Percentiles rank a stretch among this genome's conserved stretches.
Conservation (phyloP, 2,113 vertebrate species). For the Xyliphius kryptos region DNA sequence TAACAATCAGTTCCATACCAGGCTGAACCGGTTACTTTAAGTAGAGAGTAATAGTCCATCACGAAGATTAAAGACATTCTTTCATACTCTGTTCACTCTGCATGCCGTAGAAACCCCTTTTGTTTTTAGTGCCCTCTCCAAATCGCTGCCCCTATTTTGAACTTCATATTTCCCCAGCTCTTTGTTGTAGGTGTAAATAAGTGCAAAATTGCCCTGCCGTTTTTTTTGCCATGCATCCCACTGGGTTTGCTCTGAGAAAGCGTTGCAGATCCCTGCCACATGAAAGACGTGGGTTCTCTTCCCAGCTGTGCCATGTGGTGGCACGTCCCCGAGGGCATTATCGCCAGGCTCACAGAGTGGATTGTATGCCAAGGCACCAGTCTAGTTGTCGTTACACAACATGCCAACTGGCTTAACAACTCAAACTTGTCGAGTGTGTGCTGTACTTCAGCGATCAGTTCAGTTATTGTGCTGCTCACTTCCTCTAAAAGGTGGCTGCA, state of each 20-base stretch:
- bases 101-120: neutral
- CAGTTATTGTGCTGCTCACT: neutral
- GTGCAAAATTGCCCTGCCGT: neutral
- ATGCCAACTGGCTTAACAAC: constrained; percentile 15
- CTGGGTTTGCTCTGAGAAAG: neutral
- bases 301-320: constrained; percentile 13
- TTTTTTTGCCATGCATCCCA: neutral
- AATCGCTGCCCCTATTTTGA: constrained; percentile 14
- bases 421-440: constrained; percentile 2
- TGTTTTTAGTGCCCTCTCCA: constrained; percentile 10
- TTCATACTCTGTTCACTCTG: neutral
- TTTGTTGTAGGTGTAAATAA: constrained; percentile 31
- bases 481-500: too few species aligned
- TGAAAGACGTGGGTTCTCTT: constrained; percentile 1
- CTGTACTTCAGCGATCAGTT: constrained; percentile 6
- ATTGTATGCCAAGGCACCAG: constrained; percentile 3
- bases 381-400: constrained; percentile 22
- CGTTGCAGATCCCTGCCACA: neutral
- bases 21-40: too few species aligned
- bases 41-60: too few species aligned
- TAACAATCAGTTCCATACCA: too few species aligned
- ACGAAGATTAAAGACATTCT: too few species aligned
- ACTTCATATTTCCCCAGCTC: constrained; percentile 1
- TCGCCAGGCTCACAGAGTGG: constrained; percentile 9
- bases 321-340: constrained; percentile 11